phyloP scores from a whole-genome alignment of 2,888 invertebrate genomes.

The Lymantria dispar region DNA sequence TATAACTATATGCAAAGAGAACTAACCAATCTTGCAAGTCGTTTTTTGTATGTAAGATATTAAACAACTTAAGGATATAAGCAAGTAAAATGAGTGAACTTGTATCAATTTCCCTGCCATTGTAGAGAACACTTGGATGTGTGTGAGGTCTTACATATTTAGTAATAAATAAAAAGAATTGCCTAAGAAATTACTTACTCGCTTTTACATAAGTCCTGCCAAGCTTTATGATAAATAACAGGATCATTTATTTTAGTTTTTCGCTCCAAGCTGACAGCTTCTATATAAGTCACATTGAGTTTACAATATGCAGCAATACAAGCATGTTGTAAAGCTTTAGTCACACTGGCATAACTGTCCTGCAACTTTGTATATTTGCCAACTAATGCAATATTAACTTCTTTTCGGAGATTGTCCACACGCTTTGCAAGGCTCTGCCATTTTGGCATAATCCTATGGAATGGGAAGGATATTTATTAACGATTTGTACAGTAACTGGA shows the following conservation, averaged over 20 bases:
- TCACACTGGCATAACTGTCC: constrained; percentile 98
- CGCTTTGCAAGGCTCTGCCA: constrained; percentile 95
- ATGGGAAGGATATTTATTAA: neutral
- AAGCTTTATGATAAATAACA: constrained; percentile 94
- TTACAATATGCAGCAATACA: constrained; percentile 92
- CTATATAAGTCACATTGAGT: constrained; percentile 94
- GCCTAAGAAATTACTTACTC: constrained; percentile 82
- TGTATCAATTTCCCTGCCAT: neutral
- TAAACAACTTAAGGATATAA: too few relatives aligned
- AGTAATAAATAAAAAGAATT: neutral
- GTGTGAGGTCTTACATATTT: too few relatives aligned
- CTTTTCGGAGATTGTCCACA: constrained; percentile 91
- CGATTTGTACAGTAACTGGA: too few relatives aligned
- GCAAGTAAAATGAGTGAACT: too few relatives aligned
- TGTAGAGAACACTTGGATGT: too few relatives aligned
- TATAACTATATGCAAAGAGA: too few relatives aligned
- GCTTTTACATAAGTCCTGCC: constrained; percentile 94
- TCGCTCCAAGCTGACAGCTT: constrained; percentile 93
- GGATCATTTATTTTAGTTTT: constrained; percentile 88
- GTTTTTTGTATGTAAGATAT: too few relatives aligned
- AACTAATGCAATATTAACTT: constrained; percentile 94
- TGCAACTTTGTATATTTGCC: constrained; percentile 98
- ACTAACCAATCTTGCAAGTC: too few relatives aligned
- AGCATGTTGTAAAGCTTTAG: constrained; percentile 97
- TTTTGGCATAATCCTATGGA: constrained; percentile 89